Conservation (phyloP, 2,113 vertebrate species). For the Colistium nudipinnis region DNA sequence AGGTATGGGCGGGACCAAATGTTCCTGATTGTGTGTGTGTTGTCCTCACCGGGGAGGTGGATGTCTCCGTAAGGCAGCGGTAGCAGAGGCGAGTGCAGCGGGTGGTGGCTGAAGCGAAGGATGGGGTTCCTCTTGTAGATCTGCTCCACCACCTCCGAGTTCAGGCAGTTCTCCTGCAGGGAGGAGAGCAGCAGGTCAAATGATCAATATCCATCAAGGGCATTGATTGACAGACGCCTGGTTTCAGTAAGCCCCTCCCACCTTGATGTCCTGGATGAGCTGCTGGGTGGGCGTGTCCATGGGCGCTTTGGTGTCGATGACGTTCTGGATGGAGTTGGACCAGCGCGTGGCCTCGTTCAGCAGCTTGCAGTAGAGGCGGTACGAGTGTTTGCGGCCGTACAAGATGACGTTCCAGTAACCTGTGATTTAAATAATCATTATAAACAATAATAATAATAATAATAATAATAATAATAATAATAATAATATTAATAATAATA, state of each 20-base stretch:
- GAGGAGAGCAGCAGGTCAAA: neutral
- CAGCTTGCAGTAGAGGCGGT: conserved; percentile 92
- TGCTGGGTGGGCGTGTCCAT: conserved; percentile 97
- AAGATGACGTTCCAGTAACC: conserved; percentile 95
- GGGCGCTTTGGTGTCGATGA: conserved; percentile 93
- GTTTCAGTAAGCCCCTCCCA: too few species aligned
- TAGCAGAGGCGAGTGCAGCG: conserved; percentile 91
- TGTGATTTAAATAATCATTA: too few species aligned
- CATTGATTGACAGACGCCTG: too few species aligned
- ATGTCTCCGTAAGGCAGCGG: conserved; percentile 96
- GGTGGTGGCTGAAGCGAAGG: conserved; percentile 93
- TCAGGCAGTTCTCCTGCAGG: conserved; percentile 94
- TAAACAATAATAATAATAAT: too few species aligned
- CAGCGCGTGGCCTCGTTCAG: conserved; percentile 93
- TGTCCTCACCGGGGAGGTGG: conserved; percentile 86
- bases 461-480: too few species aligned
- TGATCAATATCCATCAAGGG: too few species aligned
- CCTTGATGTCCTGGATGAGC: conserved; percentile 97
- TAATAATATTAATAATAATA: too few species aligned
- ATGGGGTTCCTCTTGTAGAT: conserved; percentile 98
- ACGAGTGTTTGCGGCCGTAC: conserved; percentile 95
- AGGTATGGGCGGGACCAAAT: too few species aligned
- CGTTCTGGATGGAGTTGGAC: conserved; percentile 93
- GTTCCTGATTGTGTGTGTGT: neutral
- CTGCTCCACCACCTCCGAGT: conserved; percentile 94